Evolutionary conservation across 2,888 invertebrate genomes (phyloP).

Genomic region (Campoplex capitator): DNA sequence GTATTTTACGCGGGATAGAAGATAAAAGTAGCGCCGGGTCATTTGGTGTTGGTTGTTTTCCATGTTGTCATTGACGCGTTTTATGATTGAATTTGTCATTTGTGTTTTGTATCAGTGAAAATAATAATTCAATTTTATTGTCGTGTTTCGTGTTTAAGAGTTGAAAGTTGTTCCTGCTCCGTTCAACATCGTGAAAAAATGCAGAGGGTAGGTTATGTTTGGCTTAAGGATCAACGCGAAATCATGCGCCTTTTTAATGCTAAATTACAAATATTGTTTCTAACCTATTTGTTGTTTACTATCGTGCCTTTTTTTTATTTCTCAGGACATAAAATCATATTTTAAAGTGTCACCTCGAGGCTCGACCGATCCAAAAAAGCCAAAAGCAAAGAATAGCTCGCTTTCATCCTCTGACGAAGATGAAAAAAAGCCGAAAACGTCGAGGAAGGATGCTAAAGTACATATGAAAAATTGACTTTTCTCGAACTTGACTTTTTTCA

Average conservation of each 20-base stretch:
- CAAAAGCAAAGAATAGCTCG: slow-evolving; percentile 78
- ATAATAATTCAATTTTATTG: neutral
- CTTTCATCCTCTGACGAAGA: slow-evolving; percentile 85
- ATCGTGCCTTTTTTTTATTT: slow-evolving; percentile 65
- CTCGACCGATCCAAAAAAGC: slow-evolving; percentile 70
- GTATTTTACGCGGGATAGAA: neutral
- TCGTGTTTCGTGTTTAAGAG: neutral
- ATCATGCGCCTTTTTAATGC: neutral
- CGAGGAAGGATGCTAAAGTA: slow-evolving; percentile 80
- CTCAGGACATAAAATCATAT: slow-evolving; percentile 89
- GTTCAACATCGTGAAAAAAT: slow-evolving; percentile 5
- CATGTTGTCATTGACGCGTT: slow-evolving; percentile 11
- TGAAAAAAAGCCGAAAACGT: slow-evolving; percentile 78
- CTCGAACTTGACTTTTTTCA: neutral
- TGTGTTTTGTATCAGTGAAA: neutral
- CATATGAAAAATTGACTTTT: neutral
- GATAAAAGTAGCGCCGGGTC: neutral
- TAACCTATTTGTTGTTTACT: neutral
- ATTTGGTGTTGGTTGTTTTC: neutral
- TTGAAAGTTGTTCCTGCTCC: neutral
- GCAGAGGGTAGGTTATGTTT: slow-evolving; percentile 50
- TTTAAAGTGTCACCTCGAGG: slow-evolving; percentile 81
- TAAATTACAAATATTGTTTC: neutral
- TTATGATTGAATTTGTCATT: neutral
- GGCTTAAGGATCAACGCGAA: neutral